Evolutionary conservation across 2,888 invertebrate genomes (phyloP).

Genomic region (Trissolcus brochymenae): DNA sequence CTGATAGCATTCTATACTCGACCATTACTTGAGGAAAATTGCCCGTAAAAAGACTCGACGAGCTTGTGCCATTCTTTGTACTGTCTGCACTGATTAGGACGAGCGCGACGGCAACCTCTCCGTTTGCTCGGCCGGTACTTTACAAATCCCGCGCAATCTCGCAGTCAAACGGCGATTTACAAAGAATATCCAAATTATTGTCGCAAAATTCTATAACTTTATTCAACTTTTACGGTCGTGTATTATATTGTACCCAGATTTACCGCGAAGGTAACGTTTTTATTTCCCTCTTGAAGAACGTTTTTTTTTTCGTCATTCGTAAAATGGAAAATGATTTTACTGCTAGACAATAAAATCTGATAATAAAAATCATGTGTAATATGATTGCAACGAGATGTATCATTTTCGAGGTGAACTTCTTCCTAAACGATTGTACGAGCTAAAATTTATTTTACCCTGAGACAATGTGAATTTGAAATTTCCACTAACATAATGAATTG

Average conservation of each 20-base stretch:
- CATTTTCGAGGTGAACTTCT: no score
- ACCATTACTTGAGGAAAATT: slow-evolving; percentile 68
- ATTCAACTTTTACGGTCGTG: neutral
- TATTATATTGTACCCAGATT: no score
- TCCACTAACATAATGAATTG: slow-evolving; percentile 13
- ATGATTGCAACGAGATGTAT: no score
- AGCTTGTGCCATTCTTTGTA: slow-evolving; percentile 66
- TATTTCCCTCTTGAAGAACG: no score
- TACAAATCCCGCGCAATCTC: slow-evolving; percentile 10
- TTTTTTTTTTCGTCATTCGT: no score
- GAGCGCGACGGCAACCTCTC: slow-evolving; percentile 33
- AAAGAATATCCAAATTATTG: slow-evolving; percentile 6
- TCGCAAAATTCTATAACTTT: neutral
- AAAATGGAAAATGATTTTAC: no score
- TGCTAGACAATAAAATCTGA: no score
- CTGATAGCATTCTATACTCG: slow-evolving; percentile 65
- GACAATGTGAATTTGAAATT: neutral
- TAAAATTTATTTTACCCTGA: no score
- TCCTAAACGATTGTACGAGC: no score
- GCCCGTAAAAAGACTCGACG: slow-evolving; percentile 63
- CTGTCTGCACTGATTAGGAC: slow-evolving; percentile 55
- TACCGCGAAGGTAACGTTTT: no score
- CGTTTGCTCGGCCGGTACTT: neutral
- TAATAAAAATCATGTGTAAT: no score
- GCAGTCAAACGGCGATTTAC: slow-evolving; percentile 8